Evolutionary conservation across 2,888 invertebrate species (phyloP).

Genomic region (Nebria salina): DNA sequence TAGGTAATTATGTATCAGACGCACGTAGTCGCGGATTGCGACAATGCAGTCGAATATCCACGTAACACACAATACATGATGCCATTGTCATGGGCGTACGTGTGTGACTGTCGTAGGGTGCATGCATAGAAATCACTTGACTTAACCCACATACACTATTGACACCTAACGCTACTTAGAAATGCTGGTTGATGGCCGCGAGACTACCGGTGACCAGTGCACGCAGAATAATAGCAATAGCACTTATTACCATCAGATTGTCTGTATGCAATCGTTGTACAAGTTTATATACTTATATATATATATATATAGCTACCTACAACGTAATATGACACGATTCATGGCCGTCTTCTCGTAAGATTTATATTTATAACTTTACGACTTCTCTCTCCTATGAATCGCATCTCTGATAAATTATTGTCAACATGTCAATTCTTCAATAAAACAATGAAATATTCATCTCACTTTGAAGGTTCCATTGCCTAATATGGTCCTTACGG

Average conservation of each 20-base stretch:
- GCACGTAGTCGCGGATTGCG: conserved; percentile 39
- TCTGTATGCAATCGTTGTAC: background rate
- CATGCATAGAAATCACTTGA: conserved; percentile 20
- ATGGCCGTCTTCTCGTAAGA: conserved; percentile 52
- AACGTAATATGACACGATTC: conserved; percentile 8
- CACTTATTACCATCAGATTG: background rate
- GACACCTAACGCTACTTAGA: conserved; percentile 47
- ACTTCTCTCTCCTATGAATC: background rate
- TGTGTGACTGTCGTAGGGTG: conserved; percentile 25
- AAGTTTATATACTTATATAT: background rate
- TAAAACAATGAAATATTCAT: background rate
- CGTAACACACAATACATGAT: conserved; percentile 47
- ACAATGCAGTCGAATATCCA: conserved; percentile 32
- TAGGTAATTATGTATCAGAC: conserved; percentile 18
- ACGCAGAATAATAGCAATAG: background rate
- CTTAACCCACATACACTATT: conserved; percentile 47
- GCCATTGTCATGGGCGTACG: conserved; percentile 43
- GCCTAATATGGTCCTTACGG: background rate
- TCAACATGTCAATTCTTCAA: conserved; percentile 1
- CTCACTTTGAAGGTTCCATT: background rate
- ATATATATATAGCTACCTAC: background rate
- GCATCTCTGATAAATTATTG: background rate
- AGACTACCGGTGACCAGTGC: conserved; percentile 12
- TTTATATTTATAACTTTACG: conserved; percentile 49
- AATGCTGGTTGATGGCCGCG: conserved; percentile 40